Evolutionary conservation across 1,140 invertebrate species (phyloP).

Genomic region (Artemia franciscana): DNA sequence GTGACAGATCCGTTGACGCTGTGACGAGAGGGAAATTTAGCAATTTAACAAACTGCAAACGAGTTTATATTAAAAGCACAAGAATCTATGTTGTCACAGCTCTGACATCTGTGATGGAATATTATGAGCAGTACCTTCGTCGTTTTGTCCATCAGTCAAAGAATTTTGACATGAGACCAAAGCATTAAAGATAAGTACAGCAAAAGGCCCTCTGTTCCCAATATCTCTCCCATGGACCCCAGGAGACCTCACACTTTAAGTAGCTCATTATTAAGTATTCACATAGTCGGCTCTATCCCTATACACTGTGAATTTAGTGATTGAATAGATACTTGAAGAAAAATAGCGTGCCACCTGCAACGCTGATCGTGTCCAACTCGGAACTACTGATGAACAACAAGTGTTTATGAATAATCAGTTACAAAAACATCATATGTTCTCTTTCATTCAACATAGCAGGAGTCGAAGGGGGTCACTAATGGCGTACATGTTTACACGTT

Average conservation of each 20-base stretch:
- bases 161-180: not conserved
- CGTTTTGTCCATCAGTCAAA: not conserved
- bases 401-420: not conserved
- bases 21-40: too few species aligned
- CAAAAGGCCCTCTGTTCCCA: too few species aligned
- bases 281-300: not conserved
- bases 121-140: not conserved
- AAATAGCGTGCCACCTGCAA: not conserved
- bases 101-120: not conserved
- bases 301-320: too few species aligned
- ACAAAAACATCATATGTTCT: not conserved
- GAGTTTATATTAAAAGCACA: too few species aligned
- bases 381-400: not conserved
- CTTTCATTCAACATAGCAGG: too few species aligned
- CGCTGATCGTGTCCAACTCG: not conserved
- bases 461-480: too few species aligned
- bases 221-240: not conserved
- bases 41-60: too few species aligned
- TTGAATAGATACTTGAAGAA: not conserved
- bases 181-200: not conserved
- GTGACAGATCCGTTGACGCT: too few species aligned
- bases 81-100: too few species aligned
- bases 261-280: not conserved
- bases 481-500: too few species aligned
- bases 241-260: not conserved